Percentiles rank a stretch among this genome's conserved stretches.
Evolutionary conservation across 2,797 vertebrate genomes (phyloP).

Genomic region (Picus viridis): DNA sequence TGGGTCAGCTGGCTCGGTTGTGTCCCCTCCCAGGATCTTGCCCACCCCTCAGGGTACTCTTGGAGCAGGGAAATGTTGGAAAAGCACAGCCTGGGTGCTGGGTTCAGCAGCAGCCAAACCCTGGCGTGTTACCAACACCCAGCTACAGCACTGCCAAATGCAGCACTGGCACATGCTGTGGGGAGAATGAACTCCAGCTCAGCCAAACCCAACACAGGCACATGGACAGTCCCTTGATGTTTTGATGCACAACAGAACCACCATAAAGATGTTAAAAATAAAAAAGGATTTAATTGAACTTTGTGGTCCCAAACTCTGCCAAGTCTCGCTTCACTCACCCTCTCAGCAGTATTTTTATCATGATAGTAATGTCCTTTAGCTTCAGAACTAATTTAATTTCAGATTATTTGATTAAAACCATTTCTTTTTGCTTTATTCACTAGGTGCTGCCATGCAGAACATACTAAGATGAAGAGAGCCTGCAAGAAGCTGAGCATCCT

Average conservation of each 20-base stretch:
- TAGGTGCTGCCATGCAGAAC: background rate
- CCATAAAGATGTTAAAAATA: background rate
- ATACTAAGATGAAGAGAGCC: background rate
- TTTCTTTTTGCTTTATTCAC: background rate
- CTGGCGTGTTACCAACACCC: too few relatives aligned
- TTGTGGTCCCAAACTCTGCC: background rate
- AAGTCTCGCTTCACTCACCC: background rate
- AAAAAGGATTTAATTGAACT: background rate
- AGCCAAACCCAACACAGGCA: too few relatives aligned
- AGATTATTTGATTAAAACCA: background rate
- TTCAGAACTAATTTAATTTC: background rate
- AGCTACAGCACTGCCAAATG: too few relatives aligned
- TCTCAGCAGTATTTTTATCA: background rate
- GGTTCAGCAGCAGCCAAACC: too few relatives aligned
- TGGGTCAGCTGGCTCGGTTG: too few relatives aligned
- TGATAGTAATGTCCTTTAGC: background rate
- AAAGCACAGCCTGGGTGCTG: too few relatives aligned
- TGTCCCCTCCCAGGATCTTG: too few relatives aligned
- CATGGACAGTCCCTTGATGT: background rate
- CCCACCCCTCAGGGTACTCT: too few relatives aligned
- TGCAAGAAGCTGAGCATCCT: background rate
- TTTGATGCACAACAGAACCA: background rate
- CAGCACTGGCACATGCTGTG: too few relatives aligned
- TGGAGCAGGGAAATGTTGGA: too few relatives aligned
- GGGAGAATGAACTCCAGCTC: too few relatives aligned